Percentiles rank a stretch among this genome's conserved stretches.
Evolutionary conservation across 2,888 invertebrate species (phyloP).

Genomic region (Xestobium rufovillosum): DNA sequence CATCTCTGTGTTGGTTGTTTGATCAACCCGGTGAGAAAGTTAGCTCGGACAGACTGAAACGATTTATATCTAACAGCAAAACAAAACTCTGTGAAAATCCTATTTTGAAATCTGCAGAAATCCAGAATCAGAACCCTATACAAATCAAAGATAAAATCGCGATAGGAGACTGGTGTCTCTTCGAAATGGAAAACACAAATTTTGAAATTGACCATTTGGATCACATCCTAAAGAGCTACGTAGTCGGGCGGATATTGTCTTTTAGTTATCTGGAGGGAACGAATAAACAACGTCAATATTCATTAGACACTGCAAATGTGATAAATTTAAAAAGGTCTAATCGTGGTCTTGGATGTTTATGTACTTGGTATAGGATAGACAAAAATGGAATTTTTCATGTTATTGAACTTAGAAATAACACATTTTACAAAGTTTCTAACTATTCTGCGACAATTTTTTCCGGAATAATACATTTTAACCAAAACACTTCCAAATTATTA

Average conservation of each 20-base stretch:
- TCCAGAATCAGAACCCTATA: not conserved
- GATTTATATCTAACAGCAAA: conserved; percentile 3
- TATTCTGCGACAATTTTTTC: conserved; percentile 3
- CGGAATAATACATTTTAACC: conserved; percentile 2
- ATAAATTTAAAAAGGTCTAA: conserved; percentile 1
- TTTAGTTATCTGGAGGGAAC: conserved; percentile 2
- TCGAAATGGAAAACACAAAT: too few relatives aligned
- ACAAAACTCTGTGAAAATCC: conserved; percentile 3
- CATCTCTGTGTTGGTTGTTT: conserved; percentile 4
- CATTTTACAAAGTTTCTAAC: conserved; percentile 3
- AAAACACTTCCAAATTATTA: conserved; percentile 1
- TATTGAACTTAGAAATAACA: not conserved
- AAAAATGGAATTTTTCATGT: conserved; percentile 4
- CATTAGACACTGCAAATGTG: conserved; percentile 1
- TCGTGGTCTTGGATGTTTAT: too few relatives aligned
- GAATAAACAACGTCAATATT: conserved; percentile 3
- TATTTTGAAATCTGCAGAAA: not conserved
- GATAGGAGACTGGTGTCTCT: conserved; percentile 4
- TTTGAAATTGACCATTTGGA: conserved; percentile 2
- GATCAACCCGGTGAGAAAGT: conserved; percentile 4
- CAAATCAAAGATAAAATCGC: conserved; percentile 4
- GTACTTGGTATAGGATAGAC: too few relatives aligned
- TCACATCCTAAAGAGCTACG: conserved; percentile 3
- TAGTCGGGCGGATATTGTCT: conserved; percentile 3
- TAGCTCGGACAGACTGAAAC: conserved; percentile 4